These are phyloP conservation scores for Fratercula arctica DNA, from an alignment of 2,797 vertebrate species.

Conservation along the genomic window DNA sequence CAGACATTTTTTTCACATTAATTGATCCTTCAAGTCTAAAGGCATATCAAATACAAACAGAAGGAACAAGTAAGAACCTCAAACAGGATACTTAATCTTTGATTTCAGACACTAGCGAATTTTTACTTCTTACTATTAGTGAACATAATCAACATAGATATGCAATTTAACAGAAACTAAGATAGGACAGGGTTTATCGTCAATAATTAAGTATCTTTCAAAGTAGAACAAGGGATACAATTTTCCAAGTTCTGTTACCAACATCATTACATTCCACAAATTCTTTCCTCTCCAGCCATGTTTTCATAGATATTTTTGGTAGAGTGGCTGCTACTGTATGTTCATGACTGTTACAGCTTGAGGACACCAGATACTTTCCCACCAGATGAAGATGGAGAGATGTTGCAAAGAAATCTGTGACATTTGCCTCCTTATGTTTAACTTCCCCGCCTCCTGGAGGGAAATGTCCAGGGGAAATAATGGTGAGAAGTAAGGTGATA, in stretches of 20 bases:
- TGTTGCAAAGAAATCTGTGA: not conserved
- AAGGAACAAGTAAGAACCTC: not conserved
- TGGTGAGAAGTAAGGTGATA: not conserved
- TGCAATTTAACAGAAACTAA: not conserved
- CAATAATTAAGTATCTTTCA: not conserved
- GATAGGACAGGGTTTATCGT: not conserved
- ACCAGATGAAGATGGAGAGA: not conserved
- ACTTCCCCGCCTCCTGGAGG: not conserved
- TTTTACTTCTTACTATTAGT: not conserved
- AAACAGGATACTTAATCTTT: not conserved
- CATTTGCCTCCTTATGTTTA: not conserved
- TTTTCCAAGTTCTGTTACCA: not conserved
- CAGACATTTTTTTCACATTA: not conserved
- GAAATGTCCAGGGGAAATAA: not conserved
- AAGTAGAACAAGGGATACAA: not conserved
- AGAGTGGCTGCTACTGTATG: fast-evolving
- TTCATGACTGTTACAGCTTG: not conserved
- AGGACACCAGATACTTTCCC: not conserved
- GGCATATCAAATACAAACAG: not conserved
- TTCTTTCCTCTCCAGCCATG: not conserved
- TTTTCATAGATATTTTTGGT: not conserved
- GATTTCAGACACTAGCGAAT: not conserved
- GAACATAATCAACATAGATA: not conserved
- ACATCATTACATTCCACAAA: not conserved
- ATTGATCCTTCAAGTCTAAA: not conserved